Evolutionary conservation across 2,113 vertebrate species (phyloP).

Genomic region (Dasyurus viverrinus): DNA sequence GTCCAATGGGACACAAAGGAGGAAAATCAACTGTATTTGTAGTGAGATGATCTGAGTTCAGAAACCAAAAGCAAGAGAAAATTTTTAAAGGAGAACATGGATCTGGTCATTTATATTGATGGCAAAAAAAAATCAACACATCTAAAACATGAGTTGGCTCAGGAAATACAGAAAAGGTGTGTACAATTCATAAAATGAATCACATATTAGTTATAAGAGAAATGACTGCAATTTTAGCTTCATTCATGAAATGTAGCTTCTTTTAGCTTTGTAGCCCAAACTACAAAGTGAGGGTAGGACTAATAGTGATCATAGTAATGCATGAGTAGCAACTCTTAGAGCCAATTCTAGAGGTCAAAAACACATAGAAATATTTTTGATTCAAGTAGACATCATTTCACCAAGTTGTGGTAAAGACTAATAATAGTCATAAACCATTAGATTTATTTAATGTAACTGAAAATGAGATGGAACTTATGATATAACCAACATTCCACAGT

Average conservation of each 20-base stretch:
- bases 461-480: neutral
- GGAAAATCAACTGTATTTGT: neutral
- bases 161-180: neutral
- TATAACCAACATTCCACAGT: neutral
- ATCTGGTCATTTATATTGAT: neutral
- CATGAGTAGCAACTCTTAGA: neutral
- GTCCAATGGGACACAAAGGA: neutral
- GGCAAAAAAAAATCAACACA: neutral
- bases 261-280: neutral
- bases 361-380: neutral
- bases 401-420: neutral
- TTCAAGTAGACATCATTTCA: neutral
- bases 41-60: neutral
- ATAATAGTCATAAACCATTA: neutral
- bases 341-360: neutral
- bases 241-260: neutral
- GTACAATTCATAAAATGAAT: neutral
- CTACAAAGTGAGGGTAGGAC: neutral
- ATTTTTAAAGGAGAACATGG: neutral
- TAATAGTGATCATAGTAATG: neutral
- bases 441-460: neutral
- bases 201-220: neutral
- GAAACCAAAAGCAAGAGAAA: neutral
- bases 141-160: neutral
- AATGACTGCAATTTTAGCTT: neutral